Base-by-base conservation (phyloP, 1,140 invertebrate species). In the Drosophila pachea region DNA sequence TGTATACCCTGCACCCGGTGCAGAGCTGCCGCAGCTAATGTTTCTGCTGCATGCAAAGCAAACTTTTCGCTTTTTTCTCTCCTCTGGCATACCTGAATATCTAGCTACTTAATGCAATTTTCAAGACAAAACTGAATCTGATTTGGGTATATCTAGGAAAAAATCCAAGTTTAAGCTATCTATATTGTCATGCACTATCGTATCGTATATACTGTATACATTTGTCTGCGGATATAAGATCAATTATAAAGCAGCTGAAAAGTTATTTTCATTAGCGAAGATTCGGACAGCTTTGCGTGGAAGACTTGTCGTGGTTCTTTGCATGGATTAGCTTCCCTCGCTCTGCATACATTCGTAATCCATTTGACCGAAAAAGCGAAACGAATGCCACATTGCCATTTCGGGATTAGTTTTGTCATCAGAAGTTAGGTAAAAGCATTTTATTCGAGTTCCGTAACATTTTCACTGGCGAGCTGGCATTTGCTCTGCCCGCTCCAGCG, bases 381-480 rank as follows among this genome's bases (percentile, higher is more conserved):
- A 6, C 11, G 38, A 42, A 6, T 5, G n/a, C 12, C 38, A 42
- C 0, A 42, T 42, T 42, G 7, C 12, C 14, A 12, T 43, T 43
- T 14, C 4, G 40, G 5, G n/a, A 2, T 2, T 2, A 7, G 40
- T 42, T 7, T 14, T 5, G 11, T n/a, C 7, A 14, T 12, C n/a
- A 6, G 16, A 4, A 47, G 43, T 29, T 8, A 16, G n/a, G 5
- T n/a, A 31, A 32, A 9, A n/a, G 47, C 29, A 50, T 35, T 50
- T 35, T 33, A 3, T 35, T 50, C 4, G 29, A 35, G 14, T 42
- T 55, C 7, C 22, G 29, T 11, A 35, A 43, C 32, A 47, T 59
- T 58, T 50, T 29, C 12, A 11, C 50, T 31, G 32, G 5, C 4
- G 32, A 65, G 52, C 29, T 63, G 22, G 22, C 22, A 56, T 56